Base-by-base conservation (phyloP, 1,140 invertebrate genomes). In the Diachasma alloeum region DNA sequence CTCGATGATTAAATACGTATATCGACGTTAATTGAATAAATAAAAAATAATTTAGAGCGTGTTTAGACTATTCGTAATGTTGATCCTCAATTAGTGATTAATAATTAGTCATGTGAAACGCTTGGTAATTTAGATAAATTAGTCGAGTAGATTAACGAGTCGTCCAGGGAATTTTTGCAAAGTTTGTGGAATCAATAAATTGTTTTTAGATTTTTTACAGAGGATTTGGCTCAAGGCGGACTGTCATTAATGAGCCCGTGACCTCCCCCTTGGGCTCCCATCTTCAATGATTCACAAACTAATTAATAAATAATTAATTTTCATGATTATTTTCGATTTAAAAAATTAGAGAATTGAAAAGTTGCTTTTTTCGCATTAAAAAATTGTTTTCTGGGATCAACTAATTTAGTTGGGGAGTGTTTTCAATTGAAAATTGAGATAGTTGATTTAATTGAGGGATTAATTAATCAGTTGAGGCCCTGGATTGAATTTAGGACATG, bases 181-280 rank as follows among this genome's bases (percentile, higher is more conserved):
- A 6, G 59, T 63, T 63, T n/a, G 42, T 46, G 22, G 37, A 46
- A 53, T 72, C 24, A 48, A 72, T 48, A 10, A 31, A 19, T 44
- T 44, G 1, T 31, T 44, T 72, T 15, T 26, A 17, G 1, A 26
- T 46, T 48, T 72, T 74, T 36, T 74, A 59, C 4, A 53, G 68
- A 44, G 39, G 42, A 42, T 39, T 75, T 74, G 80, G 74, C 77
- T 84, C 83, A 80, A 67, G 6, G 80, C 76, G 82, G 82, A 81
- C 81, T 74, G 81, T 83, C 84, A 81, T 82, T 67, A 36, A 74
- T 82, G 84, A 88, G 87, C 87, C 86, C 83, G 78, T 83, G 85
- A 82, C 85, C 83, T 82, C 83, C 82, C 78, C 79, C 77, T 56
- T 75, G 78, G 81, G 83, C 76, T 79, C 82, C 80, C 19, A 63